Evolutionary conservation across 2,888 invertebrate species (phyloP), one percentile per base, ranked within the genome.

Genomic region (Baccha elongata): DNA sequence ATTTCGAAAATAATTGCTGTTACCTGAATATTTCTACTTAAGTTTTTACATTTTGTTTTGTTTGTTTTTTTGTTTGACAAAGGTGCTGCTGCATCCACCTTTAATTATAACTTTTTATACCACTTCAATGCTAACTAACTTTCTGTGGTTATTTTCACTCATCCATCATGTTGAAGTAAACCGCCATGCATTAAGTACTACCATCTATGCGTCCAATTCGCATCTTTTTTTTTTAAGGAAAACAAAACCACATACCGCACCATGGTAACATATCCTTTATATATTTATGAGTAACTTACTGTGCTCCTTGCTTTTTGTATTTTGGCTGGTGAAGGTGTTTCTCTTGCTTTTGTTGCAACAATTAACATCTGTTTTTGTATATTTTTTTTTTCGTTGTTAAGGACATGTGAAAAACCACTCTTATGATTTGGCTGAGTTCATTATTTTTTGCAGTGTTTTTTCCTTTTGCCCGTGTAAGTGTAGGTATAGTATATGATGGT

Each of bases 141-240:
- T 23, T 74, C 48, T 21, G 64, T 26, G 81, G 81, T 71, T 76
- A 62, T 76, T 71, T 71, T 13, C 40, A 60, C 40, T 60, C 46
- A 71, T 50, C 23, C 68, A 40, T 60, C 19, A 26, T 68, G 40
- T 19, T 65, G 11, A 32, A 23, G 29, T 44, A 4, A 21, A 42
- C 42, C 68, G 62, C 71, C 42, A 71, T 72, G 81, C 75, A 62
- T 71, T 65, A 81, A 71, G 65, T 52, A 81, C 26, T 67, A 13
- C 58, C 71, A 81, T 64, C 48, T 71, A 76, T 52, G 65, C 81
- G 46, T 75, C 40, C 65, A 75, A 71, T 81, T 75, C 17, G 58
- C 37, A 71, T 48, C 23, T 53, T 72, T 72, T 52, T 8, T 53
- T 72, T 72, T 52, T 8, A 73, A 53, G 64, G 58, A 37, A 46